These are phyloP conservation scores for Phenganax stokvisi DNA, from an alignment of 92 coral and sea anemone species.

Conservation along the genomic window DNA sequence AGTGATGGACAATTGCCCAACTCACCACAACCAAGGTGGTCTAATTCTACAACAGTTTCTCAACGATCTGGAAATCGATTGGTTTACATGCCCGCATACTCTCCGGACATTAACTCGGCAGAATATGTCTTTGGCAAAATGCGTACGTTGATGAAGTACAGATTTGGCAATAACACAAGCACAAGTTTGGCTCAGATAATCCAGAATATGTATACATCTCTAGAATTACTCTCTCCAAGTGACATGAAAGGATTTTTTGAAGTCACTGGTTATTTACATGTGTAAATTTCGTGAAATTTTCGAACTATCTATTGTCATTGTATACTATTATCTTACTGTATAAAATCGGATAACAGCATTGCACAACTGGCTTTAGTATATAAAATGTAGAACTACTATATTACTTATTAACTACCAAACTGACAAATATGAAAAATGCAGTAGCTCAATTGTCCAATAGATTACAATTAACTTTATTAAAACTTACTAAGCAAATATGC, in stretches of 20 bases:
- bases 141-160: slow-evolving; percentile 7
- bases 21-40: slow-evolving; percentile 18
- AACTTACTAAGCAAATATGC: no score
- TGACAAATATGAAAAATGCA: no score
- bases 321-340: no score
- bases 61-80: slow-evolving; percentile 6
- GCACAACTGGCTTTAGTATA: no score
- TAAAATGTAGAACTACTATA: no score
- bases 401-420: no score
- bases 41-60: slow-evolving; percentile 7
- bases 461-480: no score
- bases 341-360: neutral
- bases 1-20: slow-evolving; percentile 17
- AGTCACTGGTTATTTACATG: slow-evolving; percentile 17
- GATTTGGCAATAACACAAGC: slow-evolving; percentile 15
- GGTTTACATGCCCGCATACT: slow-evolving; percentile 50
- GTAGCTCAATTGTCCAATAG: no score
- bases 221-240: slow-evolving; percentile 29
- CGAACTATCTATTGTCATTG: neutral
- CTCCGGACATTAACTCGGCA: slow-evolving; percentile 36
- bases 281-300: neutral
- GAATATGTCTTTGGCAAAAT: slow-evolving; percentile 44
- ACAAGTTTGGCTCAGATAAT: slow-evolving; percentile 24
- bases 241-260: slow-evolving; percentile 35
- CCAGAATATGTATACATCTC: slow-evolving; percentile 27